Evolutionary conservation across 2,797 vertebrate genomes (phyloP).

Genomic region (Anguilla pacifica): DNA sequence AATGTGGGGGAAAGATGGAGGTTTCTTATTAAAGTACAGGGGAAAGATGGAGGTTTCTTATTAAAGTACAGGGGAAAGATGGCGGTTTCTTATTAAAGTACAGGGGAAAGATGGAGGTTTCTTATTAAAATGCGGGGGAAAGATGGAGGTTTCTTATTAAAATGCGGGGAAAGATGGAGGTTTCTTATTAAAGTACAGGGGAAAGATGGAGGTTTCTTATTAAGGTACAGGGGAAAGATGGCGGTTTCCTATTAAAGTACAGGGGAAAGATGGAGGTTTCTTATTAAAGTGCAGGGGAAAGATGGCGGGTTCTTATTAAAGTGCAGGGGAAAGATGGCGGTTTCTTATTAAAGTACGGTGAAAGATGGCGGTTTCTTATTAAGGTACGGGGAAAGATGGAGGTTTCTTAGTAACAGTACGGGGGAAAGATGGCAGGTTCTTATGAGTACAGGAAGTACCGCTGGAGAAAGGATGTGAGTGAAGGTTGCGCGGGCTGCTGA

Average conservation of each 20-base stretch:
- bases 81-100: background rate
- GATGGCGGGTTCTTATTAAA: background rate
- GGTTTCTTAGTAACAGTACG: background rate
- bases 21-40: background rate
- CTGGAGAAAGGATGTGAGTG: background rate
- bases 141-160: background rate
- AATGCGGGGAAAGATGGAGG: background rate
- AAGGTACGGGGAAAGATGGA: background rate
- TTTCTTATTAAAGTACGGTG: background rate
- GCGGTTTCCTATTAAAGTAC: background rate
- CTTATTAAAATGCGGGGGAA: background rate
- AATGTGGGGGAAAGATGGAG: background rate
- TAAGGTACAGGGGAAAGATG: background rate
- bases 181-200: background rate
- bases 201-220: background rate
- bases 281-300: background rate
- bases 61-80: background rate
- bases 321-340: background rate
- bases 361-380: background rate
- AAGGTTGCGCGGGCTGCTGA: background rate
- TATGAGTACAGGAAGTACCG: no score
- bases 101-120: background rate
- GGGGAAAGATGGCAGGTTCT: no score
- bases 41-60: background rate
- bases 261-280: background rate